Conservation (phyloP, 2,113 vertebrate species). For the Hoplias malabaricus region DNA sequence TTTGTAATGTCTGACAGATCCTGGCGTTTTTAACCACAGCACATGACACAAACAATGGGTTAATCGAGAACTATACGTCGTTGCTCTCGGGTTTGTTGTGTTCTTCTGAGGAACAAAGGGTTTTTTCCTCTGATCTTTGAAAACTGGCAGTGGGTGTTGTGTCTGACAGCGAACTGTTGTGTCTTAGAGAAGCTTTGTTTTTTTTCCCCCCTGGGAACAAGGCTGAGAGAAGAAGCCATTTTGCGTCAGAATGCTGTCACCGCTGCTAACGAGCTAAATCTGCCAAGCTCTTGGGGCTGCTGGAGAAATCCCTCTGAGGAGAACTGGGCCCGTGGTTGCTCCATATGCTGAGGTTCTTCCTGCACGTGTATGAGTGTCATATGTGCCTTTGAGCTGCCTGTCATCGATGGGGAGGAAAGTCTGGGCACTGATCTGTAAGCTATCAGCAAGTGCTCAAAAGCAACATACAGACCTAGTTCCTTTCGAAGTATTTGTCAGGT, state of each 20-base stretch:
- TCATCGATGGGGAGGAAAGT: neutral
- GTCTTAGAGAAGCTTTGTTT: conserved; percentile 1
- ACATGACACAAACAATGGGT: conserved; percentile 1
- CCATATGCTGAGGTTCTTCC: neutral
- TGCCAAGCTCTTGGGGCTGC: conserved; percentile 1
- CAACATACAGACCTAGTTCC: neutral
- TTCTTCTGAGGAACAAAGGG: neutral
- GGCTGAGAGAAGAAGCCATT: conserved; percentile 21
- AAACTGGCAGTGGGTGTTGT: neutral
- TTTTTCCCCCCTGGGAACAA: neutral
- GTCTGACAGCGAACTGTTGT: conserved; percentile 24
- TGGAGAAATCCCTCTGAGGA: conserved; percentile 1
- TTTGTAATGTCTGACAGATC: conserved; percentile 4
- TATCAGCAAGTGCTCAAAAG: neutral
- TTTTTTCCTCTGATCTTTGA: conserved; percentile 15
- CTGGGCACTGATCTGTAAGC: neutral
- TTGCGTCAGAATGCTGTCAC: conserved; percentile 25
- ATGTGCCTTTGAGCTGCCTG: conserved; percentile 27
- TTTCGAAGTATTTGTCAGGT: neutral
- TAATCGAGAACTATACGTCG: neutral
- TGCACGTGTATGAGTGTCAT: neutral
- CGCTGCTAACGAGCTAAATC: conserved; percentile 25
- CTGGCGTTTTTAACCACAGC: neutral
- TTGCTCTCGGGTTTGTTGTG: neutral
- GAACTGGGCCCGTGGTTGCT: neutral